Evolutionary conservation across 2,797 vertebrate genomes (phyloP), one percentile per base, ranked within the genome.

Genomic region (Pseudomugil gertrudae): DNA sequence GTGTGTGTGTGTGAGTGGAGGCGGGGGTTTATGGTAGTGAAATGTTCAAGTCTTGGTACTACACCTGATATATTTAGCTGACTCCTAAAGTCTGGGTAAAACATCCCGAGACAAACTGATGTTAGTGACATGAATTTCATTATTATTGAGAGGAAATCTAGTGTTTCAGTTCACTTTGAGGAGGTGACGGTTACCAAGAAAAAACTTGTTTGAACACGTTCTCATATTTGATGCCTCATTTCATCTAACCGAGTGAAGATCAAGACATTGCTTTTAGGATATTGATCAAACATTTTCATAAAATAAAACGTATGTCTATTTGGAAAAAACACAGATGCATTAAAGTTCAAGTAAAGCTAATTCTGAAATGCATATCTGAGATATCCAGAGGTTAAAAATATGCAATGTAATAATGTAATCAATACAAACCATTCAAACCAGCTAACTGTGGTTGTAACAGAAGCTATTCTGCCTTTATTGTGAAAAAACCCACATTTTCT

Each of bases 31-130:
- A 29, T 57, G 63, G 71, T 27, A 70, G 69, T 64, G 38, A 85
- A 79, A 45, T 63, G 76, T 69, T 67, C 66, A 69, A 81, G 80
- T 63, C 40, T 32, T 69, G 73, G 62, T 43, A n/a, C 55, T 73
- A 54, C 66, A 68, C 77, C 78, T 85, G 15, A 56, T 56, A 26
- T 62, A 13, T 66, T 30, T 26, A 13, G 30, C 19, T 5, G 3
- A 24, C 7, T 47, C 17, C 23, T 45, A 14, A 21, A n/a, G 52
- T 60, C 6, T 9, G 9, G 1, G n/a, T 26, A 40, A 61, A 57
- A 33, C 40, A n/a, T 51, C 33, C 58, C 23, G 57, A 66, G 26
- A 58, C 11, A 19, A 66, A n/a, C 52, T 53, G 36, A 69, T 45
- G 35, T 24, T 21, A 53, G 27, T 24, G 36, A 23, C 21, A 14